A percentile compares a stretch with the other conserved stretches of the same genome.
Evolutionary conservation across 2,797 vertebrate genomes (phyloP).

Genomic region (Avahi laniger): DNA sequence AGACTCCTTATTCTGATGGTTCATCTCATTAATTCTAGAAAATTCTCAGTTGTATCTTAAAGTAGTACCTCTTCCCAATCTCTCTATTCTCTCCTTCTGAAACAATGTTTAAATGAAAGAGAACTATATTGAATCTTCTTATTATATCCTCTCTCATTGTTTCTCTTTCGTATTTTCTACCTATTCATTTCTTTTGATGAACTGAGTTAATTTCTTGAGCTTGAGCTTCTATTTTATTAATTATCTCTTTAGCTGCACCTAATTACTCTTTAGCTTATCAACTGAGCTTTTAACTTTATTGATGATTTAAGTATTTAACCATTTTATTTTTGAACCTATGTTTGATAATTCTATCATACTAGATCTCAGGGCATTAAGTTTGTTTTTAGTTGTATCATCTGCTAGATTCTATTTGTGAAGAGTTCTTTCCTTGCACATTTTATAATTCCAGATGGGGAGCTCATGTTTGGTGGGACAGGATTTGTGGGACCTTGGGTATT

Average conservation of each 20-base stretch:
- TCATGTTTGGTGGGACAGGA: not conserved
- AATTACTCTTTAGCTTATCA: not conserved
- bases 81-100: not conserved
- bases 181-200: conserved; percentile 6
- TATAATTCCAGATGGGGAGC: not conserved
- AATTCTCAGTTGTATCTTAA: not conserved
- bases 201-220: conserved; percentile 1
- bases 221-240: not conserved
- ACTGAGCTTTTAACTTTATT: conserved; percentile 11
- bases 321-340: not conserved
- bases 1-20: not conserved
- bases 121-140: not conserved
- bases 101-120: not conserved
- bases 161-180: not conserved
- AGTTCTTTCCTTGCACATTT: not conserved
- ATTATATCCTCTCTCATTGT: not conserved
- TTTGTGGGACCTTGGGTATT: not conserved
- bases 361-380: not conserved
- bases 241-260: not conserved
- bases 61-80: not conserved
- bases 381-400: not conserved
- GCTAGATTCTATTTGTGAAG: not conserved
- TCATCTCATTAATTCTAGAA: not conserved
- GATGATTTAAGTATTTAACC: not conserved
- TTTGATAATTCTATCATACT: not conserved